These are phyloP conservation scores for Manis javanica DNA, from an alignment of 2,797 vertebrate species.

Conservation along the genomic window DNA sequence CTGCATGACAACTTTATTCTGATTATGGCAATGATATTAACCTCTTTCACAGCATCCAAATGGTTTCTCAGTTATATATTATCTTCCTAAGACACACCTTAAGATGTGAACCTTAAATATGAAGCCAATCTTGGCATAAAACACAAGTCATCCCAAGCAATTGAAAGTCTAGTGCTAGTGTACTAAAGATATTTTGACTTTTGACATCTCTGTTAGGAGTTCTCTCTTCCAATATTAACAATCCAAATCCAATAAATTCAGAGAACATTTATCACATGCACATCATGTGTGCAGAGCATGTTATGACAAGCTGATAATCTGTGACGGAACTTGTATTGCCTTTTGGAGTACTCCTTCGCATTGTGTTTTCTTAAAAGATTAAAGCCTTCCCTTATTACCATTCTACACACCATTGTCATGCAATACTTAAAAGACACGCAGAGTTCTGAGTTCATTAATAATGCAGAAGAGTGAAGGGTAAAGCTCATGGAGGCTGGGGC, in stretches of 20 bases:
- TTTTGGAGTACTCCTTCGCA: background rate
- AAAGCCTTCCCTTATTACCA: background rate
- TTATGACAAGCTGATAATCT: background rate
- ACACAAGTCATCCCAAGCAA: background rate
- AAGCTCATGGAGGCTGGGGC: background rate
- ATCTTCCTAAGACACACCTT: background rate
- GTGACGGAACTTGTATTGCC: background rate
- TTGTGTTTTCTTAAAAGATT: background rate
- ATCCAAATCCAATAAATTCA: background rate
- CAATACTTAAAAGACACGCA: background rate
- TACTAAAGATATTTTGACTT: background rate
- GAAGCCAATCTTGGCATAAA: slow-evolving; percentile 43
- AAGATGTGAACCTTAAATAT: background rate
- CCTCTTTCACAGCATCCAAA: background rate
- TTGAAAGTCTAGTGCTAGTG: background rate
- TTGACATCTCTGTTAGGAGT: background rate
- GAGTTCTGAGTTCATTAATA: background rate
- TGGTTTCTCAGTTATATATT: background rate
- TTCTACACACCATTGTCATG: background rate
- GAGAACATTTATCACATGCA: background rate
- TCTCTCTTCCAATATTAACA: background rate
- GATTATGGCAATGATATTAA: background rate
- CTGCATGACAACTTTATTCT: background rate
- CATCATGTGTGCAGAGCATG: background rate
- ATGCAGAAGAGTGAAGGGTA: background rate